Evolutionary conservation across 1,140 invertebrate species (phyloP).

Genomic region (Paraescarpia echinospica): DNA sequence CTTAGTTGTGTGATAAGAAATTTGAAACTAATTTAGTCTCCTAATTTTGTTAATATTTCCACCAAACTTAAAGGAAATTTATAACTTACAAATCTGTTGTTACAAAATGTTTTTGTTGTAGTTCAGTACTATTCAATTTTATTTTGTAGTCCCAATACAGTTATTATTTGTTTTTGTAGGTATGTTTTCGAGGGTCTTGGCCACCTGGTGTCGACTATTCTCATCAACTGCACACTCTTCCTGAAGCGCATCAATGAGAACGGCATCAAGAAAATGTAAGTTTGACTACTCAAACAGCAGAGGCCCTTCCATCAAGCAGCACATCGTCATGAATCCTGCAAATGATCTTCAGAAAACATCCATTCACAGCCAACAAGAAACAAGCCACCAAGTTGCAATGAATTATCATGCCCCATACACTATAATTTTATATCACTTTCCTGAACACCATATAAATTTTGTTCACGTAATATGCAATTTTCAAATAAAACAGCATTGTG

Average conservation of each 20-base stretch:
- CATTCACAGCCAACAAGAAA: not conserved
- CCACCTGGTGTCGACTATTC: slow-evolving; percentile 80
- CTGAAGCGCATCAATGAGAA: slow-evolving; percentile 79
- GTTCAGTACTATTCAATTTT: not conserved
- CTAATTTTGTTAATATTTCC: not conserved
- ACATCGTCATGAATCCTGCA: not conserved
- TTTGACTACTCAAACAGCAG: slow-evolving; percentile 12
- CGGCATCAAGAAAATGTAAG: slow-evolving; percentile 75
- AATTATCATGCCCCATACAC: no score
- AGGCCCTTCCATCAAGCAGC: not conserved
- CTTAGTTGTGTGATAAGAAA: no score
- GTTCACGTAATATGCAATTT: no score
- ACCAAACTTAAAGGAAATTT: not conserved
- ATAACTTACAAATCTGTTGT: not conserved
- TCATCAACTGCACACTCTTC: slow-evolving; percentile 80
- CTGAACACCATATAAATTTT: no score
- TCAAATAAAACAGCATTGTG: no score
- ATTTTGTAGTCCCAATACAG: not conserved
- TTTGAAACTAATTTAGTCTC: not conserved
- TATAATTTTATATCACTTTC: no score
- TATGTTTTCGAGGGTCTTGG: slow-evolving; percentile 94
- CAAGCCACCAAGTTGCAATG: no score
- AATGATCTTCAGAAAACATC: not conserved
- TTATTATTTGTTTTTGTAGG: slow-evolving; percentile 59
- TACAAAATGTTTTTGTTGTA: not conserved